Conservation (phyloP, 1,140 invertebrate species). For the Varroa destructor region DNA sequence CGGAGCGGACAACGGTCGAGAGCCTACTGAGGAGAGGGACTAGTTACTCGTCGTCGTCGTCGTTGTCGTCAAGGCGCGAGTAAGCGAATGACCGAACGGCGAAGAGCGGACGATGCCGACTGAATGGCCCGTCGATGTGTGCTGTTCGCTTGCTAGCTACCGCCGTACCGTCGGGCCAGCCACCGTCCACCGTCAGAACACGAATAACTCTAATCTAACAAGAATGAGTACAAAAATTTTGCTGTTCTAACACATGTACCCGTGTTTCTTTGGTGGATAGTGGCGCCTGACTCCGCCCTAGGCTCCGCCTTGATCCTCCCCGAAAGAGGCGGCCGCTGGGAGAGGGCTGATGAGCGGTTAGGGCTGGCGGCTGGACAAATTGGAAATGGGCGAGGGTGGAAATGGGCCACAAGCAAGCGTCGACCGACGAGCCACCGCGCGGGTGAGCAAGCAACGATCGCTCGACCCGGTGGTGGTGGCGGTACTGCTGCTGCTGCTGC, state of each 20-base stretch:
- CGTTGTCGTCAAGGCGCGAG: no score
- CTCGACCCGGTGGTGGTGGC: no score
- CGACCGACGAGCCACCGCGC: no score
- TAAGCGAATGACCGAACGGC: no score
- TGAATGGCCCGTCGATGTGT: no score
- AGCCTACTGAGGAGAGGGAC: conserved; percentile 26
- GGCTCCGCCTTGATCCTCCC: neutral
- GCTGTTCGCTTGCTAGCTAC: conserved; percentile 16
- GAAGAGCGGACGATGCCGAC: neutral
- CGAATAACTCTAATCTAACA: conserved; percentile 29
- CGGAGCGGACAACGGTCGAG: conserved; percentile 22
- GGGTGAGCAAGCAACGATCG: no score
- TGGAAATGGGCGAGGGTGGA: conserved; percentile 3
- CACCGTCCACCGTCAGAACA: conserved; percentile 26
- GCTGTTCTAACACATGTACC: conserved; percentile 28
- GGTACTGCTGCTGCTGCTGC: neutral
- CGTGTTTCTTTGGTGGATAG: conserved; percentile 29
- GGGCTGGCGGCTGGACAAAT: neutral
- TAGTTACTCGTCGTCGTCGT: no score
- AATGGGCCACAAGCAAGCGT: no score
- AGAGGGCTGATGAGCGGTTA: no score
- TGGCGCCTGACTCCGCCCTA: conserved; percentile 25
- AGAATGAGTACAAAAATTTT: conserved; percentile 29
- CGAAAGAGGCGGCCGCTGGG: no score
- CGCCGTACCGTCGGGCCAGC: no score